phyloP scores from a whole-genome alignment of 2,888 invertebrate species.

The Ametastegia equiseti region DNA sequence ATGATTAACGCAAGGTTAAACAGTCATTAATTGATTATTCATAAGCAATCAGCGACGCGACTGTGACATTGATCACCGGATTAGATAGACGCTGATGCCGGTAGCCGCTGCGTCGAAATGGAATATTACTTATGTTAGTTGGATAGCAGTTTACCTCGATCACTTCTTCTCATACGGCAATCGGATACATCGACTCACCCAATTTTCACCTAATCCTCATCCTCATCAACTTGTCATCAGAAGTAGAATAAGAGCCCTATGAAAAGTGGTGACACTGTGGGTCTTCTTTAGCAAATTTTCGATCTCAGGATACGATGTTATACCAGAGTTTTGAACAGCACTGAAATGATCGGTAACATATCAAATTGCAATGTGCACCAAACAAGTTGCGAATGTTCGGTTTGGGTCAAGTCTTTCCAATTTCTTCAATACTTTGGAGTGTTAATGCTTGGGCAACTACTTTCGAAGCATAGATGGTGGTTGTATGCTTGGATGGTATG shows the following conservation, averaged over 20 bases:
- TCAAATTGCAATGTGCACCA: too few relatives aligned
- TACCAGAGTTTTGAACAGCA: too few relatives aligned
- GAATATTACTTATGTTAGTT: not conserved
- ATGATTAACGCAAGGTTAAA: slow-evolving; percentile 15
- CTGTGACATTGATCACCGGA: slow-evolving; percentile 9
- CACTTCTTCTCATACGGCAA: too few relatives aligned
- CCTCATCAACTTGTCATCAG: too few relatives aligned
- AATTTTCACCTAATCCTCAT: not conserved
- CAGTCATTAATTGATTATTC: slow-evolving; percentile 19
- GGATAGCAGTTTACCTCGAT: slow-evolving; percentile 33
- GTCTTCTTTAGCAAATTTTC: too few relatives aligned
- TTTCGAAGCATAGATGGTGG: not conserved
- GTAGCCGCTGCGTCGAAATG: not conserved
- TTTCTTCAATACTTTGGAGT: not conserved
- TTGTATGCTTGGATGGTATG: not conserved
- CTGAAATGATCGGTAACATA: too few relatives aligned
- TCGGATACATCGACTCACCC: not conserved
- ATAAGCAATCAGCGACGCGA: slow-evolving; percentile 24
- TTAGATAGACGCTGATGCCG: slow-evolving; percentile 5
- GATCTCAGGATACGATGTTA: too few relatives aligned
- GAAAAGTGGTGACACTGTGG: too few relatives aligned
- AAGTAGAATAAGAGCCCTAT: too few relatives aligned
- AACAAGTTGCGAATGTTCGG: too few relatives aligned
- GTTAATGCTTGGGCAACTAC: not conserved
- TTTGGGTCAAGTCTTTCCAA: not conserved